Base-by-base conservation (phyloP, 2,113 vertebrate species). In the Labeo rohita region DNA sequence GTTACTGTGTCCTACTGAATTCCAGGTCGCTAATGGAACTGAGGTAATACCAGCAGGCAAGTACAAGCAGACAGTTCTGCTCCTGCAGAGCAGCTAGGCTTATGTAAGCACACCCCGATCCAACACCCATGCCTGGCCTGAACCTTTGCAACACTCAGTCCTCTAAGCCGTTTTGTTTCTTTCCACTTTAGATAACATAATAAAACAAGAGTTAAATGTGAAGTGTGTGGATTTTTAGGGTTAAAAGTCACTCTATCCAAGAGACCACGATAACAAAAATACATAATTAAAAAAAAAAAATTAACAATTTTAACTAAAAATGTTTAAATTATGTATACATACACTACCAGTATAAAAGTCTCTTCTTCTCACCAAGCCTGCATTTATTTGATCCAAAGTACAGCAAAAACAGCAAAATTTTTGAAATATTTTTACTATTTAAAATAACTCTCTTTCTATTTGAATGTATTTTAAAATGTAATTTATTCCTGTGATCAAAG, bases 21-120 rank as follows among this genome's bases (percentile, higher is more conserved):
- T 98, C 93, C 97, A 98, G 97, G 97, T 98, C 96, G 96, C 95
- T 96, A 96, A 96, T 94, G 96, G 96, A 96, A 93, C 95, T 95
- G 95, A 96, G 94, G 95, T 97, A 94, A 95, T 96, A 93, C 95
- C 91, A 95, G 94, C 95, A 97, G 97, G 97, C 97, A 98, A 97
- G 96, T 98, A 97, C 73, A 84, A 93, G 95, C 92, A 91, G 89
- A 88, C 59, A n/a, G 52, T 56, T 83, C 78, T 92, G 94, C 94
- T 94, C 93, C 92, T 95, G 90, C 93, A 94, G 85, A 84, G 92
- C 90, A 86, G 91, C 93, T 93, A 92, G 93, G 89, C 94, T 94
- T 91, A 92, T 93, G 72, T 23, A 63, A 89, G 80, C 50, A 2
- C 61, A 80, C 54, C 80, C 54, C 28, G n/a, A 23, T 43, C 66